Percentiles rank a stretch among this genome's conserved stretches.
Conservation (phyloP, 2,797 vertebrate species). For the Phoeniculus purpureus region DNA sequence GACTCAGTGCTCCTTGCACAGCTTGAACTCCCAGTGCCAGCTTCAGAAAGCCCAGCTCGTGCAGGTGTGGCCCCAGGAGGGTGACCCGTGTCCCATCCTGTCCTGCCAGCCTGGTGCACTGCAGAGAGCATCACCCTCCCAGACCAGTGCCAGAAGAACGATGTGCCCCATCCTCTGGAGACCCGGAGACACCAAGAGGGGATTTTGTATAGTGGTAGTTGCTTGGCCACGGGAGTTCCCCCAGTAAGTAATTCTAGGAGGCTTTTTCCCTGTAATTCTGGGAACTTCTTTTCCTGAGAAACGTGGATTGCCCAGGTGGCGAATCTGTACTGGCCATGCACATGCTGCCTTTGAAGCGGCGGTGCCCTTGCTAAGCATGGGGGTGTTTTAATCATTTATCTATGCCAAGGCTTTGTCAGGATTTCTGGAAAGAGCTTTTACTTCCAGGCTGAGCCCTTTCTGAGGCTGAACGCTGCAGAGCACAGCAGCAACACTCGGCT, state of each 20-base stretch:
- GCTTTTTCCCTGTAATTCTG: neutral
- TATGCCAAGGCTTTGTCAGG: neutral
- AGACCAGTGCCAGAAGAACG: neutral
- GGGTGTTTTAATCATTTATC: neutral
- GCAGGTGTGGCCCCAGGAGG: fast-evolving
- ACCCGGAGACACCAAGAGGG: neutral
- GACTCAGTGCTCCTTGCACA: neutral
- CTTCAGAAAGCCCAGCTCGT: neutral
- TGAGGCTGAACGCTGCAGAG: neutral
- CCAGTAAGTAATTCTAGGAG: neutral
- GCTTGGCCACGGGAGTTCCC: neutral
- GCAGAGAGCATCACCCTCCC: neutral
- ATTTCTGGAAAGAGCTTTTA: neutral
- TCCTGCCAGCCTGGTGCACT: fast-evolving
- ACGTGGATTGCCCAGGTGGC: neutral
- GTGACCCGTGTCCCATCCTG: neutral
- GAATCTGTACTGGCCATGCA: neutral
- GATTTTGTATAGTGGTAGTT: neutral
- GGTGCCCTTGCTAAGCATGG: neutral
- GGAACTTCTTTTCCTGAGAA: neutral
- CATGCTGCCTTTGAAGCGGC: neutral
- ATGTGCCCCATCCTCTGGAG: fast-evolving
- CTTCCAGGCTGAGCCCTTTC: neutral
- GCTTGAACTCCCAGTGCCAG: neutral
- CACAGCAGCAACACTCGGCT: neutral